A percentile compares a stretch with the other conserved stretches of the same genome.
Conservation (phyloP, 2,113 vertebrate genomes). For the Zingel zingel region DNA sequence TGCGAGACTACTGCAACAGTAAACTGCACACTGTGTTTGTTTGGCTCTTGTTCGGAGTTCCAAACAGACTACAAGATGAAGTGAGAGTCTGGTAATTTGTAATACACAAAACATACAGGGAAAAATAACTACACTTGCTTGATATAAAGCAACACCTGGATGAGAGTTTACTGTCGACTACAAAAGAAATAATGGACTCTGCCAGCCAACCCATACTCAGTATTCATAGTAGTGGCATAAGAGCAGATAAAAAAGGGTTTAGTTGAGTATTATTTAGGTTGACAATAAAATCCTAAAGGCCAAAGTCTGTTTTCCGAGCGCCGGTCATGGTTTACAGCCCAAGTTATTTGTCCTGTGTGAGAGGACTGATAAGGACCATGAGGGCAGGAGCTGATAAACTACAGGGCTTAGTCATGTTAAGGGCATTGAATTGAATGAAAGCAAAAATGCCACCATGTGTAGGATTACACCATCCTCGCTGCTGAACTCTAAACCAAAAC, state of each 20-base stretch:
- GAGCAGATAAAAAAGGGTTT: not conserved
- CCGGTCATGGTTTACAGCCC: too few relatives aligned
- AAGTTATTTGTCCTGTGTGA: constrained; percentile 38
- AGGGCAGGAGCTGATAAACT: constrained; percentile 27
- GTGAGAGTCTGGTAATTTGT: too few relatives aligned
- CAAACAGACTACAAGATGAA: not conserved
- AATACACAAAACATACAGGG: not conserved
- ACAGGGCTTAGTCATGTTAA: constrained; percentile 22
- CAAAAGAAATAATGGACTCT: not conserved
- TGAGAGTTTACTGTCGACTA: not conserved
- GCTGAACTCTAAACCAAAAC: not conserved
- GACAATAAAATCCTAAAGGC: not conserved
- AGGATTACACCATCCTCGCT: not conserved
- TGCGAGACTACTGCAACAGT: not conserved
- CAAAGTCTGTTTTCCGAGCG: not conserved
- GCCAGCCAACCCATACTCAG: not conserved
- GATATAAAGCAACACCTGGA: not conserved
- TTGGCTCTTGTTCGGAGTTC: not conserved
- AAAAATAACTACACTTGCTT: not conserved
- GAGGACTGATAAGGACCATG: constrained; percentile 17
- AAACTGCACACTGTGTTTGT: not conserved
- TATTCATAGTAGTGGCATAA: not conserved
- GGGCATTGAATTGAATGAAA: not conserved
- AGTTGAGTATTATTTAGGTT: not conserved
- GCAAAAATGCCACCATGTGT: not conserved